These are phyloP conservation scores for Mus spicilegus DNA, from an alignment of 2,113 vertebrate species.

Conservation along the genomic window DNA sequence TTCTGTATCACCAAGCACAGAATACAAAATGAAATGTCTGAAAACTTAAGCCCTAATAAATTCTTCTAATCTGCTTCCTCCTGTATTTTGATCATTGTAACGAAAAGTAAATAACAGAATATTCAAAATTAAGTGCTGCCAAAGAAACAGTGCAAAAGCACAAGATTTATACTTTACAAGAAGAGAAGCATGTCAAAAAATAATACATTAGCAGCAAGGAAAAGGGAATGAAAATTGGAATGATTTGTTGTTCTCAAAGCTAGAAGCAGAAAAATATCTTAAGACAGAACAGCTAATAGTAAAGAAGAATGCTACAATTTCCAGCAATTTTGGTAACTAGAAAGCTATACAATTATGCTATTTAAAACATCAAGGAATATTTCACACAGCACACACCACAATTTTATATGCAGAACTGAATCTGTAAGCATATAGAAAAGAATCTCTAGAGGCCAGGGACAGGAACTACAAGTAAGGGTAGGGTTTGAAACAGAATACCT, in stretches of 20 bases:
- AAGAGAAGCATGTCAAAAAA: neutral
- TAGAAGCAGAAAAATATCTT: neutral
- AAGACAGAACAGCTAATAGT: neutral
- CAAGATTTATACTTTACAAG: neutral
- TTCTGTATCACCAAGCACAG: neutral
- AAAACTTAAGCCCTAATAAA: neutral
- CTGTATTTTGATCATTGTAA: neutral
- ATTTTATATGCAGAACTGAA: constrained; percentile 22
- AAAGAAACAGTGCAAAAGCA: neutral
- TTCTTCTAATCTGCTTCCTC: neutral
- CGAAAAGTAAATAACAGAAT: neutral
- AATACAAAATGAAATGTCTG: neutral
- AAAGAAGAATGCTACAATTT: neutral
- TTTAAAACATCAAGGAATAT: neutral
- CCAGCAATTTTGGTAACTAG: neutral
- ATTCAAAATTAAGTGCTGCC: neutral
- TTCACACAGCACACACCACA: neutral
- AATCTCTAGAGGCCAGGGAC: neutral
- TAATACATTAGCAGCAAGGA: neutral
- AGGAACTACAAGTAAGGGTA: neutral
- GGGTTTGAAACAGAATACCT: neutral
- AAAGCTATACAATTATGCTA: neutral
- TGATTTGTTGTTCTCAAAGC: neutral
- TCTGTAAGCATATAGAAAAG: neutral
- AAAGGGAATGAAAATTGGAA: neutral